Evolutionary conservation across 2,888 invertebrate genomes (phyloP).

Genomic region (Eupeodes luniger): DNA sequence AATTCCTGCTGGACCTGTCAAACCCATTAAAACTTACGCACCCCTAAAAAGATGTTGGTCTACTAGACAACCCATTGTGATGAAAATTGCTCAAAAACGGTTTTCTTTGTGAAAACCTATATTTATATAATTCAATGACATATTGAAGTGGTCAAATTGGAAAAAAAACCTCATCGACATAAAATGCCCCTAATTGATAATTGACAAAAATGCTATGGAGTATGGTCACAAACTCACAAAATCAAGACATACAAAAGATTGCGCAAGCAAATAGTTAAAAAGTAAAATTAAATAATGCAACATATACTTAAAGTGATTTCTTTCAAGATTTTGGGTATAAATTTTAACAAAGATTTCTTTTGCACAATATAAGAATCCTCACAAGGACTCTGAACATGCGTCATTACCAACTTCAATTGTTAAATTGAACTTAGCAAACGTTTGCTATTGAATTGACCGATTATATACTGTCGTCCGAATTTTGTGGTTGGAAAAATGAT

Average conservation of each 20-base stretch:
- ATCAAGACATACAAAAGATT: slow-evolving; percentile 4
- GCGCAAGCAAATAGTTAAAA: slow-evolving; percentile 47
- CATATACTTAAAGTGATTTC: background rate
- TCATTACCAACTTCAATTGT: slow-evolving; percentile 9
- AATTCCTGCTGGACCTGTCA: slow-evolving; percentile 52
- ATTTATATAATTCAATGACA: slow-evolving; percentile 42
- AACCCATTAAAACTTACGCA: slow-evolving; percentile 37
- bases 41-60: background rate
- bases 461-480: slow-evolving; percentile 42
- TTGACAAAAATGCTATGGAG: slow-evolving; percentile 57
- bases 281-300: slow-evolving; percentile 11
- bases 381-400: slow-evolving; percentile 36
- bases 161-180: slow-evolving; percentile 32
- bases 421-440: slow-evolving; percentile 4
- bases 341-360: slow-evolving; percentile 13
- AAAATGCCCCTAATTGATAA: slow-evolving; percentile 69
- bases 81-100: slow-evolving; percentile 16
- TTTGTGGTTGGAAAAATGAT: slow-evolving; percentile 48
- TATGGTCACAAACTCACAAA: slow-evolving; percentile 21
- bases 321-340: slow-evolving; percentile 14
- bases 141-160: slow-evolving; percentile 61
- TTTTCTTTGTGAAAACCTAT: slow-evolving; percentile 6
- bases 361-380: slow-evolving; percentile 43
- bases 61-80: slow-evolving; percentile 35
- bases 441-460: slow-evolving; percentile 24